A percentile compares a stretch with the other conserved stretches of the same genome.
These are phyloP conservation scores for Platysternon megacephalum DNA, from an alignment of 2,113 vertebrate genomes.

Conservation along the genomic window DNA sequence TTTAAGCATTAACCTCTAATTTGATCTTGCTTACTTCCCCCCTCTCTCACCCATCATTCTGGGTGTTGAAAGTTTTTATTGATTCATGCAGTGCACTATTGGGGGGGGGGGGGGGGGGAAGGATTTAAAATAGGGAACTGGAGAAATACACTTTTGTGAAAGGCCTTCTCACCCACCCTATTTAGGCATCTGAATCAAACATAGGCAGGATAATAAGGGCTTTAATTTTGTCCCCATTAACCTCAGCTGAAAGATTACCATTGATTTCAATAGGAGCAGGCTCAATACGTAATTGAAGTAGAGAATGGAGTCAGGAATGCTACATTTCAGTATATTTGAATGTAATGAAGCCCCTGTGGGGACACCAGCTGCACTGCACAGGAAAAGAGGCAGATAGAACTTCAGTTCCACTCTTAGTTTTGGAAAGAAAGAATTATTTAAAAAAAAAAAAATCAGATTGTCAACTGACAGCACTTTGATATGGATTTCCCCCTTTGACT, in stretches of 20 bases:
- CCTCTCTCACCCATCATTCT: background rate
- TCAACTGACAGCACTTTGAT: conserved; percentile 12
- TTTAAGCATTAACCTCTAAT: background rate
- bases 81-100: background rate
- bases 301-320: background rate
- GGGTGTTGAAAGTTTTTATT: background rate
- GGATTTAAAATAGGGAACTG: background rate
- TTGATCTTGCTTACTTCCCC: background rate
- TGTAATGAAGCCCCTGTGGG: background rate
- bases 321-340: background rate
- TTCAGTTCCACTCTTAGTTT: background rate
- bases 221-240: background rate
- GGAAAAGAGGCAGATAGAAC: background rate
- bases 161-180: background rate
- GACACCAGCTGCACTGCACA: accelerated
- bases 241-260: background rate
- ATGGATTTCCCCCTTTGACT: background rate
- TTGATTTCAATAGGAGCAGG: background rate
- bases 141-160: background rate
- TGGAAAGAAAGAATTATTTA: background rate
- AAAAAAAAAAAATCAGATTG: conserved; percentile 14
- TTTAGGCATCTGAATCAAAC: background rate
- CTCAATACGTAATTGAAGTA: background rate
- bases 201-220: background rate
- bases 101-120: too few species aligned